phyloP scores from a whole-genome alignment of 2,888 invertebrate genomes.

The Cheilosia variabilis region DNA sequence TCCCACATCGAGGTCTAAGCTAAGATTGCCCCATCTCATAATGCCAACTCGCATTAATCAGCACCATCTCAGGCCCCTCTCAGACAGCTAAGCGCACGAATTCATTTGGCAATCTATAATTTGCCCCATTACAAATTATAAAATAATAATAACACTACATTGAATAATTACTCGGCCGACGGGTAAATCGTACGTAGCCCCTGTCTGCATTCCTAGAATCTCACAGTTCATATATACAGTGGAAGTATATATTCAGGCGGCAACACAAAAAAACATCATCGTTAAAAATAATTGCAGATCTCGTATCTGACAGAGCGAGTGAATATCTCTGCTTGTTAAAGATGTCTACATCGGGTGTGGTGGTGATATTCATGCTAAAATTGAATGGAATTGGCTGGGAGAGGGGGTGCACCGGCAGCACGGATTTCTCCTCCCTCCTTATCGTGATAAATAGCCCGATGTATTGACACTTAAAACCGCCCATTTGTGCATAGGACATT shows the following conservation, averaged over 20 bases:
- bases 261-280: slow-evolving; percentile 49
- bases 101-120: slow-evolving; percentile 67
- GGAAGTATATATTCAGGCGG: too few species aligned
- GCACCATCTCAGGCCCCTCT: slow-evolving; percentile 16
- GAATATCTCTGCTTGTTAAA: slow-evolving; percentile 5
- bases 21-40: slow-evolving; percentile 7
- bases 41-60: slow-evolving; percentile 60
- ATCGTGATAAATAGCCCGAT: slow-evolving; percentile 62
- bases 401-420: neutral
- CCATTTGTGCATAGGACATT: slow-evolving; percentile 66
- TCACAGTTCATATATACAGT: neutral
- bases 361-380: neutral
- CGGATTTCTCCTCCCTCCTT: slow-evolving; percentile 1
- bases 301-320: slow-evolving; percentile 58
- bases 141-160: slow-evolving; percentile 34
- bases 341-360: neutral
- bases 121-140: slow-evolving; percentile 42
- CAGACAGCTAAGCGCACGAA: slow-evolving; percentile 56
- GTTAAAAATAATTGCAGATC: slow-evolving; percentile 74
- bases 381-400: neutral
- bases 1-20: slow-evolving; percentile 35
- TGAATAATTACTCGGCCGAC: slow-evolving; percentile 56
- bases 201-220: slow-evolving; percentile 47
- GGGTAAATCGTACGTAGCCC: slow-evolving; percentile 2
- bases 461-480: slow-evolving; percentile 69